phyloP scores from a whole-genome alignment of 2,797 vertebrate genomes.

The Sebastes glaucus region DNA sequence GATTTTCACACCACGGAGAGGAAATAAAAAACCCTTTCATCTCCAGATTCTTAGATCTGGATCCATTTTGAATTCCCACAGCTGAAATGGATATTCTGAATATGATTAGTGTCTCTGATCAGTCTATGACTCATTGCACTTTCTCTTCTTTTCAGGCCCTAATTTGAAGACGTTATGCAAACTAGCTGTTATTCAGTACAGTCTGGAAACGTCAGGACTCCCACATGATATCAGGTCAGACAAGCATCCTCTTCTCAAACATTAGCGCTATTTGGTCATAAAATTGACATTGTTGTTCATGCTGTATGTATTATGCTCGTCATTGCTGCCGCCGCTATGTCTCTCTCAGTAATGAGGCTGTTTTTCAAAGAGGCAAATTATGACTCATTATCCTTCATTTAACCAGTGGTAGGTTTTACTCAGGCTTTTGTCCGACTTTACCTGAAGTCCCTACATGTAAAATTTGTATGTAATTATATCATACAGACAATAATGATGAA shows the following conservation, averaged over 20 bases:
- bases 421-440: conserved; percentile 25
- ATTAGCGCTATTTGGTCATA: conserved; percentile 29
- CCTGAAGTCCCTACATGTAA: background rate
- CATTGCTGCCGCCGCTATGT: conserved; percentile 22
- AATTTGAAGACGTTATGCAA: conserved; percentile 99
- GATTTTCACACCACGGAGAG: background rate
- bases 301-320: conserved; percentile 32
- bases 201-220: conserved; percentile 96
- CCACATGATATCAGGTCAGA: conserved; percentile 97
- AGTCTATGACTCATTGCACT: conserved; percentile 48
- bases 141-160: conserved; percentile 84
- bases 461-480: conserved; percentile 12
- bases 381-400: conserved; percentile 53
- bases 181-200: conserved; percentile 97
- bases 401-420: conserved; percentile 9
- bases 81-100: conserved; percentile 34
- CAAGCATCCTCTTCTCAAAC: conserved; percentile 25
- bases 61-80: conserved; percentile 37
- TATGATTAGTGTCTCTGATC: conserved; percentile 32
- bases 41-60: background rate
- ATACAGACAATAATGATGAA: background rate
- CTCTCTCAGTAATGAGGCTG: conserved; percentile 33
- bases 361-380: conserved; percentile 52
- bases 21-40: conserved; percentile 12
- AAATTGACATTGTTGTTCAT: conserved; percentile 32